Conservation (phyloP, 2,797 vertebrate genomes). For the Mormyrops boulengeri region DNA sequence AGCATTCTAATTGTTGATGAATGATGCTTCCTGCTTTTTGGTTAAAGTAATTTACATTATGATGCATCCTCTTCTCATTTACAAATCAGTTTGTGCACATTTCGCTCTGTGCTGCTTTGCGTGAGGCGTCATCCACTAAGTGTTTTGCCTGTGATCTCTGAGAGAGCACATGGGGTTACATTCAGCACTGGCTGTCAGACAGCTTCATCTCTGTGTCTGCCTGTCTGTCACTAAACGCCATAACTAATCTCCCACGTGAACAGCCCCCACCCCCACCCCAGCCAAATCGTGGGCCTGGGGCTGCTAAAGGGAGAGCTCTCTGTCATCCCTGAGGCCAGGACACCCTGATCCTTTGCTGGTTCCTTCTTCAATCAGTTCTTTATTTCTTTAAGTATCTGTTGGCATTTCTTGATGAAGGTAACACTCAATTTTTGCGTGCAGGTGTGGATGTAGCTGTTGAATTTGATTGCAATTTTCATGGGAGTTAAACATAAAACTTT, state of each 20-base stretch:
- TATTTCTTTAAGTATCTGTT: background rate
- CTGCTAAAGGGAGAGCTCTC: background rate
- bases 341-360: background rate
- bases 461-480: background rate
- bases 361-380: background rate
- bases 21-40: background rate
- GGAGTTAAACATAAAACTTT: background rate
- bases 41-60: background rate
- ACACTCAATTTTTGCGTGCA: background rate
- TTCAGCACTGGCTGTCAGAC: background rate
- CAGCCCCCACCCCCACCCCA: background rate
- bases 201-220: background rate
- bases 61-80: background rate
- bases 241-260: background rate
- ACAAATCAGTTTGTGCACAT: background rate
- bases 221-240: background rate
- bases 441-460: background rate
- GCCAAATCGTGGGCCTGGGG: background rate
- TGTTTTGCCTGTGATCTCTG: background rate
- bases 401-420: background rate
- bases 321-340: background rate
- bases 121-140: background rate
- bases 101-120: background rate
- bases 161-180: background rate
- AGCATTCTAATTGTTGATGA: background rate